Evolutionary conservation across 2,797 vertebrate species (phyloP), one percentile per base, ranked within the genome.

Genomic region (Synaphobranchus kaupii): DNA sequence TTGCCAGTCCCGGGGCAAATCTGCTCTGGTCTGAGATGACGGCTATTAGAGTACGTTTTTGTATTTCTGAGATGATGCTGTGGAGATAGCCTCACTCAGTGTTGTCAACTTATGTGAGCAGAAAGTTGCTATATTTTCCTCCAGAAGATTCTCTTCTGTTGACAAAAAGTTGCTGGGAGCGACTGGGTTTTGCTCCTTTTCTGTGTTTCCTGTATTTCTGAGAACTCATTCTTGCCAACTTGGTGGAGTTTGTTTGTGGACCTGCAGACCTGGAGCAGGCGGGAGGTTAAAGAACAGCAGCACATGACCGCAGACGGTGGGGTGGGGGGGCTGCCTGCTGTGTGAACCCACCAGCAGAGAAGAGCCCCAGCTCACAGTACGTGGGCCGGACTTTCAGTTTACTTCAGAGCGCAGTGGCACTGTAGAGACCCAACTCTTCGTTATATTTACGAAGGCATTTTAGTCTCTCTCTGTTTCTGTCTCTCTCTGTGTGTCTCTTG

Each of bases 221-320:
- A 0, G 44, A 44, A 47, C 13, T 22, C 17, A 9, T 15, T 47
- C 34, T 50, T 22, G 78, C 8, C 25, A n/a, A 25, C 13, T 20
- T 48, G 78, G 20, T 81, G 20, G 78, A 50, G 66, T 52, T 73
- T 85, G 84, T 73, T 85, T 68, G 71, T 28, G 84, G 44, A 73
- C 34, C 84, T 68, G 31, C 60, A 66, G 60, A 85, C 44, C 39
- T 48, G 76, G 39, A 78, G 22, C 39, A 31, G 39, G 6, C 34
- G 47, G n/a, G 84, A 85, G 63, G 84, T 73, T 52, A 71, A 44
- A 85, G 34, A 71, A 71, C 4, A 28, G 68, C 60, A 28, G 66
- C 7, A 6, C 25, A 47, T 73, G 63, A 52, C 66, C 84, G 44
- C 84, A 73, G 48, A n/a, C n/a, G n/a, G n/a, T n/a, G n/a, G n/a